phyloP scores from a whole-genome alignment of 2,113 vertebrate species.

The Nycticebus coucang region DNA sequence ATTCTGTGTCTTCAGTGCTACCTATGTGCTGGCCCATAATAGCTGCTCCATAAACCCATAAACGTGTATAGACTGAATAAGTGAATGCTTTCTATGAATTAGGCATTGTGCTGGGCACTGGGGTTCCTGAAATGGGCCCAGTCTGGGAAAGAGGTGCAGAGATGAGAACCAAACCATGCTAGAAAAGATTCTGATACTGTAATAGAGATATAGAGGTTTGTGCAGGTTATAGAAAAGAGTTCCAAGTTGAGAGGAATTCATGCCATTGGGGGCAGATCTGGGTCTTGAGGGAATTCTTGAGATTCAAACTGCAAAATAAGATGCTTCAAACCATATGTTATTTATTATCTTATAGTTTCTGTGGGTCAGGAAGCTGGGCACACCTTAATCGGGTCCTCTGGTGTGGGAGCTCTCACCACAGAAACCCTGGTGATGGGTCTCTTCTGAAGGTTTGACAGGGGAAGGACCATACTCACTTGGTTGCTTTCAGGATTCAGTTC shows the following conservation, averaged over 20 bases:
- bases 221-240: background rate
- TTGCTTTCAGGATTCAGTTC: background rate
- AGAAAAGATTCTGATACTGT: background rate
- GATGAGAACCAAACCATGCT: background rate
- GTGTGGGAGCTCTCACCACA: background rate
- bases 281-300: background rate
- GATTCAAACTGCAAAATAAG: background rate
- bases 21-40: background rate
- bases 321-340: fast-evolving
- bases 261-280: background rate
- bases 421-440: background rate
- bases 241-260: too few relatives aligned
- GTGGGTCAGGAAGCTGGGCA: background rate
- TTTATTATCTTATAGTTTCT: background rate
- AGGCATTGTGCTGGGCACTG: background rate
- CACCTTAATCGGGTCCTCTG: background rate
- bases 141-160: background rate
- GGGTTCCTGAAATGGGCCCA: background rate
- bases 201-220: too few relatives aligned
- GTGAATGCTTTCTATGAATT: background rate
- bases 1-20: fast-evolving
- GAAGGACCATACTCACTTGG: background rate
- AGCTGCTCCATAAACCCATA: background rate
- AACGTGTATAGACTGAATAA: background rate
- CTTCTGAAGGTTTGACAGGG: fast-evolving